phyloP scores from a whole-genome alignment of 2,888 invertebrate genomes.

The Brachyopa scutellaris region DNA sequence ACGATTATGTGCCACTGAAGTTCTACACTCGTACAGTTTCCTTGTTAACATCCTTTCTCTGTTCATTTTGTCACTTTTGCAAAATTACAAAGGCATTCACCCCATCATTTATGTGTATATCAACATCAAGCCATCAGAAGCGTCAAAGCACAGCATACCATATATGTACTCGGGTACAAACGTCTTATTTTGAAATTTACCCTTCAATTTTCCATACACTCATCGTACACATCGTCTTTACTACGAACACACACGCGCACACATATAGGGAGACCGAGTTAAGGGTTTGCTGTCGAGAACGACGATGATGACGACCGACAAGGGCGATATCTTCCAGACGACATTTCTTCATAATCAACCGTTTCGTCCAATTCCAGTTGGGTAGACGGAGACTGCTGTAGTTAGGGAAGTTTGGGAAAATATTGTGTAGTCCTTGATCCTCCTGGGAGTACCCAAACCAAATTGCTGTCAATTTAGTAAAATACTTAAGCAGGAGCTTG shows the following conservation, averaged over 20 bases:
- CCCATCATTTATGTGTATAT: too few relatives aligned
- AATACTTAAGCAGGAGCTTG: slow-evolving; percentile 38
- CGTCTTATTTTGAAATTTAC: slow-evolving; percentile 34
- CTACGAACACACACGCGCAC: slow-evolving; percentile 14
- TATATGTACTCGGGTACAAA: not conserved
- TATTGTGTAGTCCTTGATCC: slow-evolving; percentile 26
- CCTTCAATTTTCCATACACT: slow-evolving; percentile 14
- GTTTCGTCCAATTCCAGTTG: slow-evolving; percentile 2
- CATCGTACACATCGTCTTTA: slow-evolving; percentile 7
- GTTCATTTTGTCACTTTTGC: not conserved
- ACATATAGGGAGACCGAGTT: too few relatives aligned
- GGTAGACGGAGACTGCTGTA: slow-evolving; percentile 5
- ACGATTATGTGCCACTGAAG: too few relatives aligned
- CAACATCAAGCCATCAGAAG: not conserved
- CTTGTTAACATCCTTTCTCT: not conserved
- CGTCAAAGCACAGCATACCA: slow-evolving; percentile 3
- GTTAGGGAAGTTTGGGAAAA: slow-evolving; percentile 22
- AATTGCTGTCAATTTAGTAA: slow-evolving; percentile 56
- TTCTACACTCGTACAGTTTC: too few relatives aligned
- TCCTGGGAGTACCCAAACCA: slow-evolving; percentile 39
- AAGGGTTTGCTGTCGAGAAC: slow-evolving; percentile 15
- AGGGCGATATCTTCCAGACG: slow-evolving; percentile 38
- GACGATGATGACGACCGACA: not conserved
- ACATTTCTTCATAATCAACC: slow-evolving; percentile 50
- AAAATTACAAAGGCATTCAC: slow-evolving; percentile 3